These are phyloP conservation scores for Leucopsar rothschildi DNA, from an alignment of 2,113 vertebrate genomes.

Conservation along the genomic window DNA sequence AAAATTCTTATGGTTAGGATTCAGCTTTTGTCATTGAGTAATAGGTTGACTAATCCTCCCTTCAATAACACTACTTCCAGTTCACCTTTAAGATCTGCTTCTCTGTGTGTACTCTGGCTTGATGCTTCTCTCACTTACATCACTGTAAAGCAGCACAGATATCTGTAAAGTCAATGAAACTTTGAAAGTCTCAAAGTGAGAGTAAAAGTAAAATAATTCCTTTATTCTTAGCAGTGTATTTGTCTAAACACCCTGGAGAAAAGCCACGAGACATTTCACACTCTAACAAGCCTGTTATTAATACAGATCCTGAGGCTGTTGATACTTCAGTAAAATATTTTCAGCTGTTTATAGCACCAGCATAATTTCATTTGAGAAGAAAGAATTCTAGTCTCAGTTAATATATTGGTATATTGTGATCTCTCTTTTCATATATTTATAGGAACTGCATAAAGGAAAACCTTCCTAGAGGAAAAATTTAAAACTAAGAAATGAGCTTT, in stretches of 20 bases:
- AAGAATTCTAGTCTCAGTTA: not conserved
- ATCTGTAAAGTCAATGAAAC: not conserved
- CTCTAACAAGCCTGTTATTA: slow-evolving; percentile 29
- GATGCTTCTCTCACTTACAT: not conserved
- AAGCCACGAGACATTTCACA: slow-evolving; percentile 12
- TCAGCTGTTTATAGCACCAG: not conserved
- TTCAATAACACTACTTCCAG: not conserved
- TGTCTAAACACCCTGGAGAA: slow-evolving; percentile 13
- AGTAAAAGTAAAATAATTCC: not conserved
- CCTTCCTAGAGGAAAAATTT: slow-evolving; percentile 15
- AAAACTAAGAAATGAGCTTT: slow-evolving; percentile 30
- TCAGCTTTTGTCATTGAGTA: not conserved
- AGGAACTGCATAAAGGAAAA: slow-evolving; percentile 18
- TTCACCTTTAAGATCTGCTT: not conserved
- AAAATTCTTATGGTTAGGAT: not conserved
- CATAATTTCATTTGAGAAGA: not conserved
- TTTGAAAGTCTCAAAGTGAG: not conserved
- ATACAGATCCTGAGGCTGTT: not conserved
- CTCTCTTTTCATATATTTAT: slow-evolving; percentile 5
- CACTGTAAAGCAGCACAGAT: not conserved
- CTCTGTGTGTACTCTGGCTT: not conserved
- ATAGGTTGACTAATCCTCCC: not conserved
- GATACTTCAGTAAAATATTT: not conserved
- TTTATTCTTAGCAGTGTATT: not conserved
- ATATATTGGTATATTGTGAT: slow-evolving; percentile 1